A percentile compares a stretch with the other conserved stretches of the same genome.
Conservation (phyloP, 2,888 invertebrate genomes). For the Melanostoma scalare region DNA sequence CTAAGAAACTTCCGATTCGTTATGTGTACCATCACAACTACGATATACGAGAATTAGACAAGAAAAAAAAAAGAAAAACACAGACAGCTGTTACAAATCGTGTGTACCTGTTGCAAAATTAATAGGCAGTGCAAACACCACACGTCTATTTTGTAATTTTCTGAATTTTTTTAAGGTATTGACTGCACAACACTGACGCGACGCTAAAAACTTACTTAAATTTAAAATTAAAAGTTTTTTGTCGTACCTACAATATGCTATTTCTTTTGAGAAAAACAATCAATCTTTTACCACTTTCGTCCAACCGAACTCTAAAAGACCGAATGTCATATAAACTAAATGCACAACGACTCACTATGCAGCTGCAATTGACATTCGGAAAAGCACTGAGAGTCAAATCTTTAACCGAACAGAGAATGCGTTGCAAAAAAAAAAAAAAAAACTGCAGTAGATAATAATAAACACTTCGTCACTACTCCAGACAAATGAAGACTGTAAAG, state of each 20-base stretch:
- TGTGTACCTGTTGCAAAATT: slow-evolving; percentile 64
- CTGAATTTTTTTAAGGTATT: too few species aligned
- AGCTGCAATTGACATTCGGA: slow-evolving; percentile 57
- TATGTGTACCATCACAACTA: not conserved
- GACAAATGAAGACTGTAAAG: not conserved
- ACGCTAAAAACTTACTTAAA: too few species aligned
- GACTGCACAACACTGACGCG: too few species aligned
- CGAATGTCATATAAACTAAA: slow-evolving; percentile 27
- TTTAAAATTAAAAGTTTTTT: too few species aligned
- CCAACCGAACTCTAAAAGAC: slow-evolving; percentile 13
- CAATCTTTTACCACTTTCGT: slow-evolving; percentile 5
- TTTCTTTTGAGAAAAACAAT: not conserved
- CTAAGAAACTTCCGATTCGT: slow-evolving; percentile 1
- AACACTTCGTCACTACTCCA: not conserved
- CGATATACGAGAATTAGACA: not conserved
- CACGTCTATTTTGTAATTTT: not conserved
- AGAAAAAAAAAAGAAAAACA: slow-evolving; percentile 11
- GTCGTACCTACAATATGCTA: not conserved
- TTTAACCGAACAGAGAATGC: not conserved
- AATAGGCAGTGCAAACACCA: not conserved
- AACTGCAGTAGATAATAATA: not conserved
- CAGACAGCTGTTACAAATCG: slow-evolving; percentile 37
- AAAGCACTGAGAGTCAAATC: slow-evolving; percentile 53
- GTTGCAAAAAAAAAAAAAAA: not conserved
- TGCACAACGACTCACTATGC: slow-evolving; percentile 35